Evolutionary conservation across 2,888 invertebrate species (phyloP).

Genomic region (Epirrhoe tristata): DNA sequence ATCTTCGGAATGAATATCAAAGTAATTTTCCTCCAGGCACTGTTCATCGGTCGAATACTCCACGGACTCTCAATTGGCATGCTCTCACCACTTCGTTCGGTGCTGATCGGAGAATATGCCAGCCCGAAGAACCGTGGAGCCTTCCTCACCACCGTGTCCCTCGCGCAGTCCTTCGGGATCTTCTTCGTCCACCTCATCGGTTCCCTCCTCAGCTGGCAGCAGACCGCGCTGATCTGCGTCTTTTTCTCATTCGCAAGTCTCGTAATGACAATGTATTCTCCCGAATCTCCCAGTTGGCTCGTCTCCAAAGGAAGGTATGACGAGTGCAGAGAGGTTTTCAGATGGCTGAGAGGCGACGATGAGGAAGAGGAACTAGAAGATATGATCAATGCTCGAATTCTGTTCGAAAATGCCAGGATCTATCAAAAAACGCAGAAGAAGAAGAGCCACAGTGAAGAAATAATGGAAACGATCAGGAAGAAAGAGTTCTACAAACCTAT

Average conservation of each 20-base stretch:
- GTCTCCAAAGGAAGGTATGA: conserved; percentile 76
- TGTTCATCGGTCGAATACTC: conserved; percentile 61
- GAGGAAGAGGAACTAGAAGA: conserved; percentile 68
- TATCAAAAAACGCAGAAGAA: conserved; percentile 42
- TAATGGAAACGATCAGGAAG: conserved; percentile 55
- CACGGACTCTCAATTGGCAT: conserved; percentile 81
- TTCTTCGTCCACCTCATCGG: conserved; percentile 86
- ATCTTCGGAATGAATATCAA: too few species aligned
- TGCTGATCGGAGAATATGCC: conserved; percentile 82
- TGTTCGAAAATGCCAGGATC: conserved; percentile 53
- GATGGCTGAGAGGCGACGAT: conserved; percentile 82
- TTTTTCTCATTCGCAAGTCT: conserved; percentile 75
- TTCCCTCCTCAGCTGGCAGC: conserved; percentile 82
- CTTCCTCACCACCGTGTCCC: conserved; percentile 83
- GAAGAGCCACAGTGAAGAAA: conserved; percentile 42
- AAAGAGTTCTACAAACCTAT: conserved; percentile 85
- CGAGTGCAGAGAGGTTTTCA: conserved; percentile 81
- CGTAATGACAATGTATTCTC: conserved; percentile 66
- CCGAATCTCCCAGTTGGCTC: conserved; percentile 88
- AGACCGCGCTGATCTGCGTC: conserved; percentile 77
- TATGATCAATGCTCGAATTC: conserved; percentile 61
- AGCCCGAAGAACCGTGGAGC: conserved; percentile 86
- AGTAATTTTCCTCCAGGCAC: conserved; percentile 50
- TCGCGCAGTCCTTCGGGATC: conserved; percentile 85
- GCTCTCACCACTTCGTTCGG: conserved; percentile 73